Evolutionary conservation across 2,888 invertebrate species (phyloP), one percentile per base, ranked within the genome.

Genomic region (Bembecia ichneumoniformis): DNA sequence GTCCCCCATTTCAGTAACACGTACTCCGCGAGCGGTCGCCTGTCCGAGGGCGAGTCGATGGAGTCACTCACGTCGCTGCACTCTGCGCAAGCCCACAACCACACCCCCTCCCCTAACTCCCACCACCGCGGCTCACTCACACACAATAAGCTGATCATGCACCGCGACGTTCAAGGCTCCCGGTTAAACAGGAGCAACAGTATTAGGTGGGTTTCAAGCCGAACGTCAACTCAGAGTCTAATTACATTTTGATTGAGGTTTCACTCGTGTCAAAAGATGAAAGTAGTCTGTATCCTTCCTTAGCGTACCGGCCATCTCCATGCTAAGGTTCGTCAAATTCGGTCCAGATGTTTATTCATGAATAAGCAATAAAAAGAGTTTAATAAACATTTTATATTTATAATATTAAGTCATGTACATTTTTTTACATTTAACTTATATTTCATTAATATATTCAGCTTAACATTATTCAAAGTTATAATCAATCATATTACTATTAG

Each of bases 11-110:
- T 70, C 82, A 91, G 91, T 79, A 93, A 93, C 71, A 93, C 93
- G 58, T 91, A 91, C 62, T 90, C 91, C 47, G 92, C 93, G 54
- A 91, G 92, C 58, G 92, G 92, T 46, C 89, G 93, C 51, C 88
- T 96, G 57, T 95, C 96, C 47, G 96, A 96, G 74, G 96, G 97
- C 51, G 97, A 97, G 78, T 95, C 96, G 65, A 91, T 96, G 79
- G 94, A 94, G 81, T 92, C 91, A 52, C 84, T 93, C 61, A 94
- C 95, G 67, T 91, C 94, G 58, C 93, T 94, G 65, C 90, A 95
- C 58, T 89, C 94, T 65, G 94, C 94, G 55, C 94, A 93, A 73
- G 87, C 92, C 67, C 88, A 93, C 74, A 88, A 91, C 81, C 91
- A 91, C 80, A 91, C 91, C 51, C 91, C 91, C 62, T 91, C 93